Base-by-base conservation (phyloP, 23 tunicate species). In the Halocynthia aurantium region DNA sequence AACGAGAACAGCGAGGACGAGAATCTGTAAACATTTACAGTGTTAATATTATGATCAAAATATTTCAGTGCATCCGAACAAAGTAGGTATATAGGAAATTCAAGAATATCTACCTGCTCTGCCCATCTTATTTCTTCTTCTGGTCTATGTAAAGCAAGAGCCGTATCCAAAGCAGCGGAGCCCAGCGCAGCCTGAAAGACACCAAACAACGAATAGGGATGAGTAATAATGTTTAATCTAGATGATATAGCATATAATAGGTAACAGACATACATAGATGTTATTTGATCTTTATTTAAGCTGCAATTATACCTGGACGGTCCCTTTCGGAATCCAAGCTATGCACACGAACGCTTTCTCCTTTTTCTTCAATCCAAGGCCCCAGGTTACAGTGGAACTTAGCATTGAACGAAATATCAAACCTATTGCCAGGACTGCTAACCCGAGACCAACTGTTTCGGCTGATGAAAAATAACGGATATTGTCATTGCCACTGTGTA, bases 241-340 rank as follows among this genome's bases (percentile, higher is more conserved):
- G 22, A 51, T 2, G 0, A 19, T 17, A 60, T 60, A 15, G 64
- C 64, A 2, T 60, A 60, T 60, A 15, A 20, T 12, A 15, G 77
- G 21, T 12, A 10, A 19, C 51, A 5, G 21, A 51, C 1, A 51
- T 50, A 74, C 55, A 44, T 8, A 74, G 55, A 9, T 7, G 11
- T 0, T 9, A 20, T 53, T 53, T 52, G 62, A 52, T 0, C 4
- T 6, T 20, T 50, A 1, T 17, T 53, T 51, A 52, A 8, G 6
- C 0, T 61, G 8, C 51, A 4, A 63, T 62, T 12, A 74, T 71
- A 87, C 94, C 80, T 87, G 94, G 0, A 87, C 94, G 11, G 94
- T 87, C 62, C 94, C 94, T 65, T 87, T 87, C 6, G 94, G 94
- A 11, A 87, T 80, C 94, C 94, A 87, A 6, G 87, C 61, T 1